Evolutionary conservation across 2,888 invertebrate genomes (phyloP), one percentile per base, ranked within the genome.

Genomic region (Scaptomyza reducta): DNA sequence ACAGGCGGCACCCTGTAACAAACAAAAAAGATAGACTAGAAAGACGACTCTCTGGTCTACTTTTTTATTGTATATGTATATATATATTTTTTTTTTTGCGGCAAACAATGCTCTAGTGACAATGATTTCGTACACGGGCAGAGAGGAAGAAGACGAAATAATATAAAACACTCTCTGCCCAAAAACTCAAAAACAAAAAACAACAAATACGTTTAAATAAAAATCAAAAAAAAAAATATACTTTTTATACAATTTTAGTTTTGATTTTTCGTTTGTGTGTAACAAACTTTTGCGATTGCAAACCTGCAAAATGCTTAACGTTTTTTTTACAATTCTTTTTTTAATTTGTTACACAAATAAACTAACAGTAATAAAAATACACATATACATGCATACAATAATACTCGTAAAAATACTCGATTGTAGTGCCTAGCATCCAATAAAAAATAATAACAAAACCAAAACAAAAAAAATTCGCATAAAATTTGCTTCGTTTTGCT

Each of bases 81-180:
- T n/a, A n/a, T n/a, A n/a, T n/a, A n/a, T n/a, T n/a, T 38, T 38
- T 38, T 56, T 58, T 70, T 76, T 54, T 77, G 53, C 77, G 74
- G 88, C 83, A 88, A 77, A 87, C 74, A 62, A 86, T 88, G 87
- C 88, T 83, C 85, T 86, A 83, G 86, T 86, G 88, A 74, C 77
- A 83, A 88, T 88, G 87, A 84, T 88, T 88, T 84, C 83, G 87
- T 87, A 87, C 75, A 73, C 70, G 60, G 53, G 59, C 54, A 57
- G 54, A 41, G 62, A 55, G 56, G 29, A 61, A 44, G 25, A 54
- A 55, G 22, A 46, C 51, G 57, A 53, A 3, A 64, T 29, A 40
- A 11, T 53, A 44, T 4, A 68, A 10, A 14, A 42, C 53, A 44
- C 44, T 14, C 64, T 50, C 66, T 65, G 57, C 46, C 66, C 51